Evolutionary conservation across 2,888 invertebrate genomes (phyloP).

Genomic region (Drosophila subsilvestris): DNA sequence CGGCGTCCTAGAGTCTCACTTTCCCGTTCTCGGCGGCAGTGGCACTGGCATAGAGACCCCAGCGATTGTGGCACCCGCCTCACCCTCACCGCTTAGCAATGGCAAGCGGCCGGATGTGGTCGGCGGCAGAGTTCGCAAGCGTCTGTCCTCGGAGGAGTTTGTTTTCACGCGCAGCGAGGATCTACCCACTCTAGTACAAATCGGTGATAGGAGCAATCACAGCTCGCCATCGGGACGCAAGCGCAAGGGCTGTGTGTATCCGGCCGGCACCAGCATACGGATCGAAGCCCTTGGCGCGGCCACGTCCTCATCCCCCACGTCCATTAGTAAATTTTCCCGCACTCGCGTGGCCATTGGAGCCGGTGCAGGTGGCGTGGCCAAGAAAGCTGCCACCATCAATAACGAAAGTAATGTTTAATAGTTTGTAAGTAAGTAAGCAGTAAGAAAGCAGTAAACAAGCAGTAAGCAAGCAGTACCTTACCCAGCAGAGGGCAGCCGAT

Average conservation of each 20-base stretch:
- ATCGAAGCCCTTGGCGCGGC: conserved; percentile 33
- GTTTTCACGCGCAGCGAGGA: conserved; percentile 85
- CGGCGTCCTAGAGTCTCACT: conserved; percentile 84
- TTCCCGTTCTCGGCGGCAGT: conserved; percentile 77
- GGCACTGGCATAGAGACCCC: conserved; percentile 51
- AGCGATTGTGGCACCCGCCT: conserved; percentile 63
- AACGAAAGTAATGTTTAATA: conserved; percentile 80
- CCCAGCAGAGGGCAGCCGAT: conserved; percentile 18
- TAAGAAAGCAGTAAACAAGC: too few species aligned
- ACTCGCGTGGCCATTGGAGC: conserved; percentile 58
- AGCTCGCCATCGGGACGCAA: conserved; percentile 86
- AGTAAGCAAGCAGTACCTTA: conserved; percentile 77
- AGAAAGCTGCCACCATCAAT: conserved; percentile 50
- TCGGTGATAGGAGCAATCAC: conserved; percentile 72
- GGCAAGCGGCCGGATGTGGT: conserved; percentile 63
- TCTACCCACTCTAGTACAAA: conserved; percentile 85
- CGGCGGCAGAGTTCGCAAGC: conserved; percentile 79
- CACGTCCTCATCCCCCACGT: conserved; percentile 53
- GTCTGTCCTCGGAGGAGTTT: conserved; percentile 82
- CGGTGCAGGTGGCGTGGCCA: conserved; percentile 31
- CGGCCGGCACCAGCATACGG: conserved; percentile 76
- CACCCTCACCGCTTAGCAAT: conserved; percentile 54
- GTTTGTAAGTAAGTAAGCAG: conserved; percentile 17
- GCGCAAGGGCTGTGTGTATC: conserved; percentile 87
- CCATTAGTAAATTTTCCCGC: conserved; percentile 73